phyloP scores from a whole-genome alignment of 2,113 vertebrate genomes.

The Rhabdomys dilectus region DNA sequence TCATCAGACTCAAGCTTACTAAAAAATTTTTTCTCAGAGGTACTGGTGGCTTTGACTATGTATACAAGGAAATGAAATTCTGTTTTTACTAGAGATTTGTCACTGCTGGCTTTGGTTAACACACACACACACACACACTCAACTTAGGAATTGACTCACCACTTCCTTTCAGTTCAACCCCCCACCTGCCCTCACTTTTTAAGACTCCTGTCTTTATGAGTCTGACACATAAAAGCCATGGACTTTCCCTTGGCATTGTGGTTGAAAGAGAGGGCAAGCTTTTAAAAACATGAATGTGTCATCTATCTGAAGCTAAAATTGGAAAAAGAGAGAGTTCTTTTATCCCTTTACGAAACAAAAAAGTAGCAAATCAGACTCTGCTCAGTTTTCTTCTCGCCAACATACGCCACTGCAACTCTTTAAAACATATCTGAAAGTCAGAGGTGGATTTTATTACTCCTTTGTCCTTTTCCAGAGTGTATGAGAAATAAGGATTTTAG shows the following conservation, averaged over 20 bases:
- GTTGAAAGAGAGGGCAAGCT: not conserved
- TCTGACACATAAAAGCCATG: not conserved
- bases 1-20: not conserved
- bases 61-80: not conserved
- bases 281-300: not conserved
- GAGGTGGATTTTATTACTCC: not conserved
- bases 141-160: not conserved
- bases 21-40: not conserved
- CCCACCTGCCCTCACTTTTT: not conserved
- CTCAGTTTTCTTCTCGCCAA: not conserved
- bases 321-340: not conserved
- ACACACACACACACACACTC: not conserved
- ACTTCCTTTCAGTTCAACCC: not conserved
- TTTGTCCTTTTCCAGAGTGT: not conserved
- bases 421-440: not conserved
- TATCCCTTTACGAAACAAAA: not conserved
- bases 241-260: not conserved
- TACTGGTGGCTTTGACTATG: not conserved
- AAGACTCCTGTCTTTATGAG: not conserved
- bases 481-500: not conserved
- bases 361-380: not conserved
- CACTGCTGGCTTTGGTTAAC: not conserved
- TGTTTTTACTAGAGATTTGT: not conserved
- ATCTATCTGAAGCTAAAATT: not conserved
- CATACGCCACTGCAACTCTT: no score